phyloP scores from a whole-genome alignment of 2,888 invertebrate species.

The Tortricodes alternella region DNA sequence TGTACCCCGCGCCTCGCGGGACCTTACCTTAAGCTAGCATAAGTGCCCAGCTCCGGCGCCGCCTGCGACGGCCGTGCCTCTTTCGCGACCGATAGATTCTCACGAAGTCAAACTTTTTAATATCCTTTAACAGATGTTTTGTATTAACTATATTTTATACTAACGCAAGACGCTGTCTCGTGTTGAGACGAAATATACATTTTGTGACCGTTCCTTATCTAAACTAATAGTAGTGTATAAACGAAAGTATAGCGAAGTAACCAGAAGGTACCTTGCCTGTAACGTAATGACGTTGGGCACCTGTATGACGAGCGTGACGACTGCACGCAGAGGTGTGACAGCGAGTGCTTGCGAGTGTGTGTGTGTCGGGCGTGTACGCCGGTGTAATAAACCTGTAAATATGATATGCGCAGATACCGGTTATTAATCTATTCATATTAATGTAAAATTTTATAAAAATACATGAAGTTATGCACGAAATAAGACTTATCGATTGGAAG shows the following conservation, averaged over 20 bases:
- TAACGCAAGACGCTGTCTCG: background rate
- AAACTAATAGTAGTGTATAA: background rate
- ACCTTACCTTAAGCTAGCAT: background rate
- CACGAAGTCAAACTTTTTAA: background rate
- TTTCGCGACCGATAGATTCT: background rate
- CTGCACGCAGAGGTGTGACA: background rate
- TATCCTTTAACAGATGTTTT: constrained; percentile 19
- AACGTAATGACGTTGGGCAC: background rate
- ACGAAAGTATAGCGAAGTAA: constrained; percentile 1
- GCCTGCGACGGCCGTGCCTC: background rate
- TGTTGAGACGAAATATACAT: background rate
- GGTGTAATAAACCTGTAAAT: constrained; percentile 14
- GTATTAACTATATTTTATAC: background rate
- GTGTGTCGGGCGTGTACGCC: constrained; percentile 3
- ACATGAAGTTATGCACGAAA: constrained; percentile 11
- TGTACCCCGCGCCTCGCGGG: background rate
- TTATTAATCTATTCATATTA: background rate
- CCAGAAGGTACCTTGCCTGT: background rate
- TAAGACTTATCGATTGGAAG: constrained; percentile 11
- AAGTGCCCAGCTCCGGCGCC: background rate
- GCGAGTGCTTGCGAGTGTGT: background rate
- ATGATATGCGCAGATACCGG: background rate
- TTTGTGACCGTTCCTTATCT: constrained; percentile 12
- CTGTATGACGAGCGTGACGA: background rate
- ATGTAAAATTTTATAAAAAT: constrained; percentile 14